Conservation (phyloP, 2,113 vertebrate genomes). For the Chaetodon auriga region DNA sequence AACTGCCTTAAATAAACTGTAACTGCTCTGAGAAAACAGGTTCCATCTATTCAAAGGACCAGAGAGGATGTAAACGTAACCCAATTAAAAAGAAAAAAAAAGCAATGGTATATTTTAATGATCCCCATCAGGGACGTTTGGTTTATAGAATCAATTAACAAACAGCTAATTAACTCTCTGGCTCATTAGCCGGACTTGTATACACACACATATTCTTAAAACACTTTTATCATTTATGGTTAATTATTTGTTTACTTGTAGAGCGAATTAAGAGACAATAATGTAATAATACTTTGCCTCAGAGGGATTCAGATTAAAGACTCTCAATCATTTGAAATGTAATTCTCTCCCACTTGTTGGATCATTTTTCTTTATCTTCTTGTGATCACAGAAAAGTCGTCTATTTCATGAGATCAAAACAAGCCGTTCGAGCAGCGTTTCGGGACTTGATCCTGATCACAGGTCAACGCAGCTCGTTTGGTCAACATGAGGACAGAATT, state of each 20-base stretch:
- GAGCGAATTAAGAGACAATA: neutral
- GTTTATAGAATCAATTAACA: neutral
- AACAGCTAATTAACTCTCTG: constrained; percentile 8
- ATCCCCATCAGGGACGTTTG: neutral
- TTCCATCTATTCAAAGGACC: neutral
- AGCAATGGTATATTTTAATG: neutral
- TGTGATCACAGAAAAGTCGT: too few relatives aligned
- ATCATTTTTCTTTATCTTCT: too few relatives aligned
- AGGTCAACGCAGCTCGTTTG: too few relatives aligned
- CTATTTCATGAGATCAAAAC: too few relatives aligned
- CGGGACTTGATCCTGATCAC: too few relatives aligned
- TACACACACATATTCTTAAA: neutral
- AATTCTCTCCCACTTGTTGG: neutral
- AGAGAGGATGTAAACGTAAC: neutral
- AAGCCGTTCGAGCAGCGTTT: too few relatives aligned
- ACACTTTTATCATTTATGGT: neutral
- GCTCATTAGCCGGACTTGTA: constrained; percentile 12
- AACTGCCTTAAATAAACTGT: neutral
- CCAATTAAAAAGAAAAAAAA: neutral
- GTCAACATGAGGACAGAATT: too few relatives aligned
- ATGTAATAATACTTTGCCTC: neutral
- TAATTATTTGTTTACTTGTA: constrained; percentile 22
- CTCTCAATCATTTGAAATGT: neutral
- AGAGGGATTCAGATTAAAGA: constrained; percentile 16
- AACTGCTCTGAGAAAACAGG: neutral